phyloP scores from a whole-genome alignment of 1,140 invertebrate species.

The Papilio machaon region DNA sequence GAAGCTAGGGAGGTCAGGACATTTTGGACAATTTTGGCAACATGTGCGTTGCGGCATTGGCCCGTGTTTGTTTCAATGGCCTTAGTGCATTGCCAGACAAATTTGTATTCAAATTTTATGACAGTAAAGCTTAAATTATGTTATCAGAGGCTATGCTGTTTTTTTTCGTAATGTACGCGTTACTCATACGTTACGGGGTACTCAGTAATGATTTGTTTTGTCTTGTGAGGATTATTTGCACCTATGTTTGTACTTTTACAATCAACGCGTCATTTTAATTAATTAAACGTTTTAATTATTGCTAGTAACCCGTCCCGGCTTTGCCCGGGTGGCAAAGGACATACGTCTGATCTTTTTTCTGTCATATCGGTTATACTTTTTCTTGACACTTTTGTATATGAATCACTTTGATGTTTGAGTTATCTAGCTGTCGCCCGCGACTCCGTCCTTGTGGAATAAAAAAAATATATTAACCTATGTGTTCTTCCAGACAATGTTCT shows the following conservation, averaged over 20 bases:
- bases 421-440: no score
- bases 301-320: no score
- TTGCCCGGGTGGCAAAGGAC: no score
- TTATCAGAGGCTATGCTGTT: neutral
- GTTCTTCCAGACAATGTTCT: no score
- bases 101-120: slow-evolving; percentile 28
- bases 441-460: no score
- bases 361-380: no score
- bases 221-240: slow-evolving; percentile 19
- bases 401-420: no score
- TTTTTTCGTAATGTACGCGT: slow-evolving; percentile 30
- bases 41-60: slow-evolving; percentile 39
- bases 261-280: neutral
- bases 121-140: slow-evolving; percentile 11
- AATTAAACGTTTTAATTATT: neutral
- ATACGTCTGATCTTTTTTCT: no score
- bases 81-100: slow-evolving; percentile 22
- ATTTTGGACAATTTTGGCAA: slow-evolving; percentile 37
- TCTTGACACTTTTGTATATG: no score
- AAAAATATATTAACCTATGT: no score
- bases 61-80: slow-evolving; percentile 38
- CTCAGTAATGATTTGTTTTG: slow-evolving; percentile 37
- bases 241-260: slow-evolving; percentile 6
- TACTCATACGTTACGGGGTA: slow-evolving; percentile 33
- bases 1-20: neutral